Evolutionary conservation across 1,140 invertebrate genomes (phyloP), one percentile per base, ranked within the genome.

Genomic region (Drosophila kanapiae): DNA sequence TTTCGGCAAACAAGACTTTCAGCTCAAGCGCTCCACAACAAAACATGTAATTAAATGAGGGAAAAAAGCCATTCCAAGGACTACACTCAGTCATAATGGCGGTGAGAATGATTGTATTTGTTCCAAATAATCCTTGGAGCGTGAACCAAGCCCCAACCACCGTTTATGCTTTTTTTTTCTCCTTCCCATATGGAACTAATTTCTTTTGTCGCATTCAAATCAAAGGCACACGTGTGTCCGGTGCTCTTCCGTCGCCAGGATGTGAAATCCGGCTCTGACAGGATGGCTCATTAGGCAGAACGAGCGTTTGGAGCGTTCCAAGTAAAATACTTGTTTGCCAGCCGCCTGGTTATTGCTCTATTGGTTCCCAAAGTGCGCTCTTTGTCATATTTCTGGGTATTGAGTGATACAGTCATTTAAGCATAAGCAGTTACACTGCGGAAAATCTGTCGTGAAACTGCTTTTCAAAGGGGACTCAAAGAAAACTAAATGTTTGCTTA

Each of bases 141-240:
- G 9, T 51, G 37, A 51, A 63, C 18, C 9, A 6, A n/a, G 2
- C 29, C 18, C 31, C 14, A 16, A 13, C 11, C 35, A n/a, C 10
- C 14, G 2, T 40, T n/a, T 3, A 2, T 35, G 2, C 3, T 40
- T 40, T 40, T n/a, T 7, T n/a, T 40, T n/a, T 40, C 7, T 42
- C 8, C 23, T n/a, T 23, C 45, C 31, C 40, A 43, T 29, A 14
- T 48, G 37, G 16, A 42, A 74, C 45, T 60, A 74, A 74, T 74
- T 72, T 74, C 70, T 74, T 74, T 72, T 72, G 68, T 70, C 78
- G 71, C 69, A 60, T 72, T 43, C 31, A 74, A 51, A 74, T 86
- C 75, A 83, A 78, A 68, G 70, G 53, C 84, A 83, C 80, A 83
- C 76, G 80, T 83, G 76, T 87, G 80, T 76, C 60, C 67, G 70